Percentiles rank a stretch among this genome's conserved stretches.
phyloP scores from a whole-genome alignment of 2,113 vertebrate species.

The Myocastor coypus region DNA sequence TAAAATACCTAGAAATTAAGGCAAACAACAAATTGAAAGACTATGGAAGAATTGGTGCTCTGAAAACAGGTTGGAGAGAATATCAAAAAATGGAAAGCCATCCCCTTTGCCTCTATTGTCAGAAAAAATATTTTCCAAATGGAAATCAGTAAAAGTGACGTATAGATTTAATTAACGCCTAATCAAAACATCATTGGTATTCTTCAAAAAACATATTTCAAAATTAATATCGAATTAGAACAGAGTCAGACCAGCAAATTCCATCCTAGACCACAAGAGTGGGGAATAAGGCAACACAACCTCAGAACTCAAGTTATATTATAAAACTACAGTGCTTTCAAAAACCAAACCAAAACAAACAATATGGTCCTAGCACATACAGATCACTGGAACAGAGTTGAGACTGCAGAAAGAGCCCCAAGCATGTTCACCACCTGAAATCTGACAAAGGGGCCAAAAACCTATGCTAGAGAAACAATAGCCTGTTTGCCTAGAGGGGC shows the following conservation, averaged over 20 bases:
- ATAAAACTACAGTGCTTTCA: background rate
- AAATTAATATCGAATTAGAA: background rate
- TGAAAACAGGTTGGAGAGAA: background rate
- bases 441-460: background rate
- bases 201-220: background rate
- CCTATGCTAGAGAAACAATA: background rate
- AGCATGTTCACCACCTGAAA: background rate
- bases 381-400: background rate
- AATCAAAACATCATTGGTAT: background rate
- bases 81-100: background rate
- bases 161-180: background rate
- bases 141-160: background rate
- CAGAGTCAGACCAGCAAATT: background rate
- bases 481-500: background rate
- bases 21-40: background rate
- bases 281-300: background rate
- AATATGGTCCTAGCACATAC: background rate
- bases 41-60: background rate
- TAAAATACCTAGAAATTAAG: background rate
- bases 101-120: background rate
- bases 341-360: background rate
- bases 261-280: background rate
- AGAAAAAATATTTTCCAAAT: background rate
- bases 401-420: background rate
- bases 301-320: background rate